Percentiles rank a stretch among this genome's conserved stretches.
Evolutionary conservation across 2,888 invertebrate species (phyloP).

Genomic region (Griposia aprilina): DNA sequence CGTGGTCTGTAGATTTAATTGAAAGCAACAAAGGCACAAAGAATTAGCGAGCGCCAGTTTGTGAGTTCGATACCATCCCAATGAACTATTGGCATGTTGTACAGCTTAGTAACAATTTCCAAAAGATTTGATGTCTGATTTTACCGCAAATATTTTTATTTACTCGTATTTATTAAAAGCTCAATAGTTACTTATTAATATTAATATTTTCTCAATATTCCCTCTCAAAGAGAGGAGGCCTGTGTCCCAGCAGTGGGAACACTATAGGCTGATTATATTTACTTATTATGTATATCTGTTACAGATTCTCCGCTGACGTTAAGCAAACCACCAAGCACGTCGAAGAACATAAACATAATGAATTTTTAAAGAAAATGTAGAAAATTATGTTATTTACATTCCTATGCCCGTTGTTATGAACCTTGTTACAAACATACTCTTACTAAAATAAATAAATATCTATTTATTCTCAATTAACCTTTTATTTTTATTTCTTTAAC

Average conservation of each 20-base stretch:
- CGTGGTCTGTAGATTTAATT: not conserved
- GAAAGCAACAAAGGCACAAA: not conserved
- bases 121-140: not conserved
- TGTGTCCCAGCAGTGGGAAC: too few relatives aligned
- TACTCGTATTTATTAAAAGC: not conserved
- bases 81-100: not conserved
- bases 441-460: constrained; percentile 51
- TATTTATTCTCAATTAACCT: constrained; percentile 40
- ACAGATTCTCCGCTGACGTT: constrained; percentile 72
- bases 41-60: not conserved
- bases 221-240: too few relatives aligned
- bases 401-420: constrained; percentile 28
- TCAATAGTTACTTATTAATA: too few relatives aligned
- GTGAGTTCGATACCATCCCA: not conserved
- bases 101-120: too few relatives aligned
- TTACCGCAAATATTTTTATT: not conserved
- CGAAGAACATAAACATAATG: constrained; percentile 65
- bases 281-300: constrained; percentile 34
- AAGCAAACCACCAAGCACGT: constrained; percentile 71
- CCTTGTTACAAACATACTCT: constrained; percentile 39
- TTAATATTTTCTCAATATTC: too few relatives aligned
- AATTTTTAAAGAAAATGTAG: not conserved
- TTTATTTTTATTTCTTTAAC: not conserved
- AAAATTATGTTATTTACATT: constrained; percentile 19
- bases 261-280: too few relatives aligned